Percentiles rank a stretch among this genome's conserved stretches.
phyloP scores from a whole-genome alignment of 2,888 invertebrate species.

The Chromoteleia sp. region DNA sequence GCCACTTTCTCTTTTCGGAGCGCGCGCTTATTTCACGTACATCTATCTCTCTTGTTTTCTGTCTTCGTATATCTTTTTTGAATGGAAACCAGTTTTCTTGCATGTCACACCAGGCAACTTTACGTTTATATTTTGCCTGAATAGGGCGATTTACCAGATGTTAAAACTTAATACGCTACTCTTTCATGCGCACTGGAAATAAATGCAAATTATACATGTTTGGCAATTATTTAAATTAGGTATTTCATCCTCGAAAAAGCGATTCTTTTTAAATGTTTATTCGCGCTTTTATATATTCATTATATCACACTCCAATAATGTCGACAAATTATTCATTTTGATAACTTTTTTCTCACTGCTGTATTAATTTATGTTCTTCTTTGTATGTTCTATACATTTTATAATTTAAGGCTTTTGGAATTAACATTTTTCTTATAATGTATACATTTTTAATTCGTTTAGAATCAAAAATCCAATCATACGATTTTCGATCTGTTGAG shows the following conservation, averaged over 20 bases:
- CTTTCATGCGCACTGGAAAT: constrained; percentile 33
- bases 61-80: constrained; percentile 55
- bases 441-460: no score
- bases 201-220: constrained; percentile 52
- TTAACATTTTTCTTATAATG: no score
- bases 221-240: constrained; percentile 55
- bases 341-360: neutral
- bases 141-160: constrained; percentile 64
- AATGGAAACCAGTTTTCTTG: constrained; percentile 67
- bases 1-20: constrained; percentile 66
- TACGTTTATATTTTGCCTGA: constrained; percentile 57
- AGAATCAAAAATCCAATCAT: no score
- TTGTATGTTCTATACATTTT: no score
- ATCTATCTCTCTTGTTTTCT: constrained; percentile 39
- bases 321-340: constrained; percentile 14
- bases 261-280: constrained; percentile 16
- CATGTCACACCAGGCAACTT: constrained; percentile 52
- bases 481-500: no score
- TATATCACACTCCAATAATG: constrained; percentile 5
- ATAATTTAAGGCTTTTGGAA: no score
- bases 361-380: no score
- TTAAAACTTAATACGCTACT: constrained; percentile 57
- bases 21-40: constrained; percentile 26
- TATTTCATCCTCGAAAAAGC: constrained; percentile 29
- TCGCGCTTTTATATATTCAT: constrained; percentile 13